phyloP scores from a whole-genome alignment of 2,797 vertebrate genomes.

The Sphenodon punctatus region DNA sequence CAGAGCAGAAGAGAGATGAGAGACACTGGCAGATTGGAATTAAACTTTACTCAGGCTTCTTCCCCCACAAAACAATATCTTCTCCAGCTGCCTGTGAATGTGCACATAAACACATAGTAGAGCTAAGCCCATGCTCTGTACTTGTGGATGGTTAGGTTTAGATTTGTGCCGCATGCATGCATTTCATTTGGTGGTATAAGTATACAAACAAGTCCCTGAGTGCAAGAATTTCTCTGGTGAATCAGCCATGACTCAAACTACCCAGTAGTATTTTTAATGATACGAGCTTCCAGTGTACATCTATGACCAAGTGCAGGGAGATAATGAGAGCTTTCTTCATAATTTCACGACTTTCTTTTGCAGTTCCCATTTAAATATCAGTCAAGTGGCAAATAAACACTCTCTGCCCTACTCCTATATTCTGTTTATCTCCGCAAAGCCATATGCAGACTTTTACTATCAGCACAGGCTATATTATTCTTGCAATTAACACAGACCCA shows the following conservation, averaged over 20 bases:
- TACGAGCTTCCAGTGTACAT: background rate
- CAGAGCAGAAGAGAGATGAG: background rate
- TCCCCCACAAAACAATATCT: too few relatives aligned
- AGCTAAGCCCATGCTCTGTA: too few relatives aligned
- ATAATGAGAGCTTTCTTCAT: background rate
- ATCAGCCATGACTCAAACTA: background rate
- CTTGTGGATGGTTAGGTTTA: background rate
- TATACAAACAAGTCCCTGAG: accelerated
- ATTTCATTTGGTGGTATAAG: background rate
- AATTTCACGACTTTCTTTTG: background rate
- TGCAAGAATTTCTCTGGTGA: accelerated
- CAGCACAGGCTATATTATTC: conserved; percentile 26
- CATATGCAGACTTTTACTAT: conserved; percentile 19
- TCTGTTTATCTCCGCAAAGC: background rate
- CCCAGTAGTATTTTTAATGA: background rate
- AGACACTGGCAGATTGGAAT: background rate
- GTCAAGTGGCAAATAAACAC: background rate
- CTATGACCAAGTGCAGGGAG: accelerated
- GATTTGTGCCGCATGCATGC: background rate
- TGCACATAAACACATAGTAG: too few relatives aligned
- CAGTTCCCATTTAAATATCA: background rate
- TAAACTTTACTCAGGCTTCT: too few relatives aligned
- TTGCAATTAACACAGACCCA: conserved; percentile 36
- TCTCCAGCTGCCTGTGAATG: too few relatives aligned
- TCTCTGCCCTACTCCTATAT: background rate